Percentiles rank a stretch among this genome's conserved stretches.
Evolutionary conservation across 37 sponge, comb jelly and placozoan genomes (phyloP).

Genomic region (Trichoplax adhaerens): DNA sequence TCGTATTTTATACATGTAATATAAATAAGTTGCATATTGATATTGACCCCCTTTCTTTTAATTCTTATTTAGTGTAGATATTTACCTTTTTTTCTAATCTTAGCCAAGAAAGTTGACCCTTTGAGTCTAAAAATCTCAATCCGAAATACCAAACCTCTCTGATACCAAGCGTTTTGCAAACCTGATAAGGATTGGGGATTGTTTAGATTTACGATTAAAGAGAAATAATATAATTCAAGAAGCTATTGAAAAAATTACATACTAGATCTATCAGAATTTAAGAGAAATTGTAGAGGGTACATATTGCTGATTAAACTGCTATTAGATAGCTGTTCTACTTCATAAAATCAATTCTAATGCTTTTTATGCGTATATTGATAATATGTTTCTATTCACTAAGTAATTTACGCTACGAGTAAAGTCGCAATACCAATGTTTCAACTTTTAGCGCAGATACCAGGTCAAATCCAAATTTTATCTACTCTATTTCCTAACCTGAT

Average conservation of each 20-base stretch:
- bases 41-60: too few species aligned
- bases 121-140: constrained; percentile 78
- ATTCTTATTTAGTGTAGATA: too few species aligned
- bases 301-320: not conserved
- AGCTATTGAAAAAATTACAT: too few species aligned
- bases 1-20: too few species aligned
- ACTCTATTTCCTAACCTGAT: constrained; percentile 64
- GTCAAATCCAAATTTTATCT: not conserved
- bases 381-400: too few species aligned
- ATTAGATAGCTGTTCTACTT: not conserved
- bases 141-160: constrained; percentile 98
- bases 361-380: too few species aligned
- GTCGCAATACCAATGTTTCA: not conserved
- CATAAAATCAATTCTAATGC: too few species aligned
- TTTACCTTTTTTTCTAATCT: constrained; percentile 93
- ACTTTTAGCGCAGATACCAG: constrained; percentile 4
- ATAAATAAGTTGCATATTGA: too few species aligned
- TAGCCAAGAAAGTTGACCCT: constrained; percentile 80
- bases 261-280: not conserved
- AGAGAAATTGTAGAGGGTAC: not conserved
- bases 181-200: not conserved
- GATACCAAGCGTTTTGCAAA: constrained; percentile 77
- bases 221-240: too few species aligned
- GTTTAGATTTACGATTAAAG: too few species aligned
- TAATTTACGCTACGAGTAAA: not conserved